Evolutionary conservation across 2,888 invertebrate species (phyloP).

Genomic region (Xestia ashworthii): DNA sequence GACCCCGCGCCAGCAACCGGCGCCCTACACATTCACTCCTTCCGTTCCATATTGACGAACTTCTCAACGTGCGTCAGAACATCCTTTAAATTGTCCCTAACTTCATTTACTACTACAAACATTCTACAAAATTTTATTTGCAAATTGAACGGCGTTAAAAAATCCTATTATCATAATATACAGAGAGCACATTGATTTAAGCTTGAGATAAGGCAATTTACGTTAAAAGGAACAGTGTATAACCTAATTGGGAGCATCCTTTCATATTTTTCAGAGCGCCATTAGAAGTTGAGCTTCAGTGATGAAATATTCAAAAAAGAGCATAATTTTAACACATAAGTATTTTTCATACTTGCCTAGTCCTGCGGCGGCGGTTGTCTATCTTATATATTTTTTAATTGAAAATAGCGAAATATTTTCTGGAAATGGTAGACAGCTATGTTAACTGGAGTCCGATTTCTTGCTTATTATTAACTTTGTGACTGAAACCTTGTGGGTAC

Average conservation of each 20-base stretch:
- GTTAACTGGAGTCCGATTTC: not conserved
- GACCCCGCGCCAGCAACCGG: constrained; percentile 52
- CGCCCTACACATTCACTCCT: constrained; percentile 51
- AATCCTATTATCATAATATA: constrained; percentile 64
- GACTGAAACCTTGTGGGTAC: not conserved
- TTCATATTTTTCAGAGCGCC: constrained; percentile 77
- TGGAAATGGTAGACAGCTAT: not conserved
- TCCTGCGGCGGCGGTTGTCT: constrained; percentile 24
- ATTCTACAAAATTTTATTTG: constrained; percentile 33
- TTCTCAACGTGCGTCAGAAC: constrained; percentile 39
- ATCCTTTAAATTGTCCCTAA: constrained; percentile 34
- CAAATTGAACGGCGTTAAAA: constrained; percentile 46
- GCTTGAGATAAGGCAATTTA: constrained; percentile 75
- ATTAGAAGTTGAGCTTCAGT: constrained; percentile 72
- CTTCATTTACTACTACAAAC: constrained; percentile 28
- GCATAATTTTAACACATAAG: constrained; percentile 67
- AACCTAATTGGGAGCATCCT: constrained; percentile 77
- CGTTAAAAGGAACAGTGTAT: constrained; percentile 76
- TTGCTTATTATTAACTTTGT: not conserved
- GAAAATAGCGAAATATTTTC: too few species aligned
- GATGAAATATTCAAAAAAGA: constrained; percentile 76
- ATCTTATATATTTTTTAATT: not conserved
- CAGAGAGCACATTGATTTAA: constrained; percentile 67
- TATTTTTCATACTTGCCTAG: constrained; percentile 29
- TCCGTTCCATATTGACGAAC: constrained; percentile 53